phyloP scores from a whole-genome alignment of 1,140 invertebrate genomes.

The Drosophila pectinifera region DNA sequence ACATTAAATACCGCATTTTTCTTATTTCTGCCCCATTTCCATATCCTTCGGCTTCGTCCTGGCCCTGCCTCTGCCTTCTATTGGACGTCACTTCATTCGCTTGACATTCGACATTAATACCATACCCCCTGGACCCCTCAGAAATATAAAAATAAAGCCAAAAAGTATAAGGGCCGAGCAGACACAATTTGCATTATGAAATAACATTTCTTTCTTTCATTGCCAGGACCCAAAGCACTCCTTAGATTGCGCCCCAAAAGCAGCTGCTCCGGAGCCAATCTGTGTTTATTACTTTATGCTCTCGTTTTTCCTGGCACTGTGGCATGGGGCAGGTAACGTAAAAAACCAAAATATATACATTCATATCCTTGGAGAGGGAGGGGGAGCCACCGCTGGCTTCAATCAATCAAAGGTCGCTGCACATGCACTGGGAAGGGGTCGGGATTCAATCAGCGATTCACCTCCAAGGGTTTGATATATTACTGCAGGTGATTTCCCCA shows the following conservation, averaged over 20 bases:
- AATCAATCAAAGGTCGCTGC: slow-evolving; percentile 54
- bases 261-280: slow-evolving; percentile 46
- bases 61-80: slow-evolving; percentile 25
- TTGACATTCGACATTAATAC: slow-evolving; percentile 84
- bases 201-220: slow-evolving; percentile 68
- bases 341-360: background rate
- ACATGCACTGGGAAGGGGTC: slow-evolving; percentile 30
- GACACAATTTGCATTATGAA: slow-evolving; percentile 82
- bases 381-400: slow-evolving; percentile 4
- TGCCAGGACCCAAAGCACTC: slow-evolving; percentile 43
- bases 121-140: background rate
- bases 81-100: slow-evolving; percentile 68
- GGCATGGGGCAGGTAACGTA: background rate
- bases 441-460: slow-evolving; percentile 26
- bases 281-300: slow-evolving; percentile 64
- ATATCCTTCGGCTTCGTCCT: slow-evolving; percentile 33
- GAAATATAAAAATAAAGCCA: slow-evolving; percentile 11
- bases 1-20: slow-evolving; percentile 85
- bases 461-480: background rate
- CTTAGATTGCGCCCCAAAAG: slow-evolving; percentile 33
- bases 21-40: slow-evolving; percentile 75
- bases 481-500: background rate
- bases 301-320: background rate
- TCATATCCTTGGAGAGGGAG: background rate
- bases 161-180: background rate